Evolutionary conservation across 92 coral and sea anemone species (phyloP).

Genomic region (Paramuricea clavata): DNA sequence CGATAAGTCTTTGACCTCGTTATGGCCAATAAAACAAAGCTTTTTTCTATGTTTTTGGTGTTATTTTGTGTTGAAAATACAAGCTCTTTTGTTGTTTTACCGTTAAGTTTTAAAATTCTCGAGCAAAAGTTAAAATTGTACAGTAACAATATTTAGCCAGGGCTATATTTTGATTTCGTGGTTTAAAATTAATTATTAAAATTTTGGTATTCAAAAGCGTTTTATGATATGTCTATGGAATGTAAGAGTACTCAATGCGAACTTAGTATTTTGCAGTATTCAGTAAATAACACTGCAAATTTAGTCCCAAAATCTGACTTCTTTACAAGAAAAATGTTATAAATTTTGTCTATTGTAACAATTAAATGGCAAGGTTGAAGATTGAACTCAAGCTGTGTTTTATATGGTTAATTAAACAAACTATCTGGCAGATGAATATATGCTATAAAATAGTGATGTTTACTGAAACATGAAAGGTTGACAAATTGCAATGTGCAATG

Average conservation of each 20-base stretch:
- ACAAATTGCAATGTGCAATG: no score
- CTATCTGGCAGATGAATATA: no score
- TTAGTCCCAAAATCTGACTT: no score
- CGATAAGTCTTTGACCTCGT: neutral
- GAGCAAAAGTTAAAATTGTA: neutral
- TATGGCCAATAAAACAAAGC: neutral
- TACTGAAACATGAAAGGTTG: no score
- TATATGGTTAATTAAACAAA: no score
- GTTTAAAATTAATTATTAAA: conserved; percentile 11
- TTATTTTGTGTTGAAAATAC: neutral
- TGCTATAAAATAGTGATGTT: no score
- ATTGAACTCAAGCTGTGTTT: no score
- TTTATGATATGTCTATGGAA: neutral
- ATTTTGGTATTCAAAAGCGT: conserved; percentile 6
- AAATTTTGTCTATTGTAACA: no score
- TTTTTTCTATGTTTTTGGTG: neutral
- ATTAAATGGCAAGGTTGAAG: no score
- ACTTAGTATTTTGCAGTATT: no score
- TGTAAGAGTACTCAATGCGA: neutral
- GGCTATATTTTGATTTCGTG: neutral
- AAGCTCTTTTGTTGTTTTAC: neutral
- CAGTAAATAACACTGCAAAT: no score
- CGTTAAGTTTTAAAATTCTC: neutral
- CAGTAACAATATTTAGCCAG: neutral
- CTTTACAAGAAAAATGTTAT: no score